Evolutionary conservation across 2,113 vertebrate species (phyloP).

Genomic region (Calidris pugnax): DNA sequence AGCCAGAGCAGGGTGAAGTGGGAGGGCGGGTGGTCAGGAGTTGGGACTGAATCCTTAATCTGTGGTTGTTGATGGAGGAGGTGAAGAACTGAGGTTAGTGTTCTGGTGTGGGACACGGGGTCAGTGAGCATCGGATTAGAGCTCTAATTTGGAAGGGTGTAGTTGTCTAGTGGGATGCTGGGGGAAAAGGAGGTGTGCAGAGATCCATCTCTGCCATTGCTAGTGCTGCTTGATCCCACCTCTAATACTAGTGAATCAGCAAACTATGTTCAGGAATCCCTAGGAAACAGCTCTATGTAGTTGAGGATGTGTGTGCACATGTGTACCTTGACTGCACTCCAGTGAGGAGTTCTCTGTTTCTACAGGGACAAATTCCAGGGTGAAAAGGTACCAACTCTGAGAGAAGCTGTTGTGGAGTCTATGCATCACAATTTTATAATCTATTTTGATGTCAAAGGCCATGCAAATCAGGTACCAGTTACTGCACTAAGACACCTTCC

Average conservation of each 20-base stretch:
- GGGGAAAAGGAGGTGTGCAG: neutral
- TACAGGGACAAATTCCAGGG: slow-evolving; percentile 82
- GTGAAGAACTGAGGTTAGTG: neutral
- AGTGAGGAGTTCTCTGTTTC: neutral
- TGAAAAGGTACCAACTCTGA: slow-evolving; percentile 91
- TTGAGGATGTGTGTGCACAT: neutral
- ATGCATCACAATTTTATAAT: slow-evolving; percentile 85
- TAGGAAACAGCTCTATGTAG: neutral
- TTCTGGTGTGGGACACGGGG: rapidly evolving
- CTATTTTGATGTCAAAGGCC: slow-evolving; percentile 97
- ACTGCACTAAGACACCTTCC: neutral
- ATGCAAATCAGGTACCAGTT: slow-evolving; percentile 84
- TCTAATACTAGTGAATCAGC: neutral
- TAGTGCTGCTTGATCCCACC: neutral
- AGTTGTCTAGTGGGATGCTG: neutral
- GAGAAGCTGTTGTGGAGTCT: slow-evolving; percentile 88
- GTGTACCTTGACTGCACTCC: neutral
- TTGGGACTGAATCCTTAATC: neutral
- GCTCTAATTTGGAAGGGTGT: neutral
- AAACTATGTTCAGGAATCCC: neutral
- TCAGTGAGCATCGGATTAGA: neutral
- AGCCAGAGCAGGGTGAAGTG: neutral
- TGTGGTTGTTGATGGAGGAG: neutral
- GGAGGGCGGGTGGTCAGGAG: neutral
- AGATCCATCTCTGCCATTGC: neutral